phyloP scores from a whole-genome alignment of 2,888 invertebrate genomes.

The Morpho achilles region DNA sequence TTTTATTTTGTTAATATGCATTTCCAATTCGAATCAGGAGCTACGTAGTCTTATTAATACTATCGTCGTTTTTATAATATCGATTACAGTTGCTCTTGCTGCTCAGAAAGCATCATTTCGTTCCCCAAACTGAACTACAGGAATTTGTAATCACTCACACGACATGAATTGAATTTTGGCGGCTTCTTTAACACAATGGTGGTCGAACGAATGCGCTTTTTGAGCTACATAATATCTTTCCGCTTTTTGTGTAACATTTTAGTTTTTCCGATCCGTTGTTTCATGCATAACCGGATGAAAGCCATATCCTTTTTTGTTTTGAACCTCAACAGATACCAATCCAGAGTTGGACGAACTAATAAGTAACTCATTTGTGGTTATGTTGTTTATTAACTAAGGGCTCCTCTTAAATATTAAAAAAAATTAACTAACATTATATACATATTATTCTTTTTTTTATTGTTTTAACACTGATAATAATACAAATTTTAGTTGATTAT shows the following conservation, averaged over 20 bases:
- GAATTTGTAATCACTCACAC: constrained; percentile 27
- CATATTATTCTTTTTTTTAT: too few relatives aligned
- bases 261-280: constrained; percentile 9
- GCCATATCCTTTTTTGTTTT: background rate
- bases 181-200: constrained; percentile 23
- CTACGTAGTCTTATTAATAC: constrained; percentile 18
- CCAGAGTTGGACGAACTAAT: too few relatives aligned
- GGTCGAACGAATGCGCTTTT: constrained; percentile 21
- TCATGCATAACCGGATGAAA: constrained; percentile 1
- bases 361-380: too few relatives aligned
- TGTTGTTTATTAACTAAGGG: too few relatives aligned
- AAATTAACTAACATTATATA: too few relatives aligned
- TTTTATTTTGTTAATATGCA: background rate
- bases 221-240: constrained; percentile 15
- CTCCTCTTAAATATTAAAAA: too few relatives aligned
- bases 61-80: constrained; percentile 26
- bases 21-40: constrained; percentile 14
- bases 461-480: too few relatives aligned
- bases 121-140: constrained; percentile 26
- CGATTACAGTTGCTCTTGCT: constrained; percentile 19
- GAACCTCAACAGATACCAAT: background rate
- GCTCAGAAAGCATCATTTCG: constrained; percentile 24
- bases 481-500: too few relatives aligned
- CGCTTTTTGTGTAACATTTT: constrained; percentile 10
- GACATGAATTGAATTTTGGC: constrained; percentile 24